Evolutionary conservation across 2,113 vertebrate genomes (phyloP).

Genomic region (Microtus oregoni): DNA sequence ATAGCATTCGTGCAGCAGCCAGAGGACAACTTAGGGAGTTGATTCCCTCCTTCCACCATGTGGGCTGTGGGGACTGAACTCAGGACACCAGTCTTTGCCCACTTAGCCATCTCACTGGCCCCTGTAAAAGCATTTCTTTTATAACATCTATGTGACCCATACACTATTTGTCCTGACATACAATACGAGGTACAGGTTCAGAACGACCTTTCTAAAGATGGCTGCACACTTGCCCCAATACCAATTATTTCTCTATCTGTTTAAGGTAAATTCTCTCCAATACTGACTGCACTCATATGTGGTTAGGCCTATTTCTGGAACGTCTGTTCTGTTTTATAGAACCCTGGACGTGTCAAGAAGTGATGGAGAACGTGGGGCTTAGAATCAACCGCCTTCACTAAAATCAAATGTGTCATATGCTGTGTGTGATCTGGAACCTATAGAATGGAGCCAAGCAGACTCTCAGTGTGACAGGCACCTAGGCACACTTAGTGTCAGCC

Average conservation of each 20-base stretch:
- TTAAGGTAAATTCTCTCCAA: constrained; percentile 2
- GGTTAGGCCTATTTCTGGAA: constrained; percentile 21
- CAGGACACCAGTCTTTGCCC: too few relatives aligned
- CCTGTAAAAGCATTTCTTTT: not conserved
- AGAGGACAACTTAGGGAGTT: not conserved
- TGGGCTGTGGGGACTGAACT: not conserved
- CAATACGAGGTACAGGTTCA: not conserved
- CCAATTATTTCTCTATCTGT: constrained; percentile 40
- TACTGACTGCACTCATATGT: not conserved
- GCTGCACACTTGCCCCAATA: not conserved
- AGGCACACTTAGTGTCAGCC: not conserved
- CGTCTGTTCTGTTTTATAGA: constrained; percentile 19
- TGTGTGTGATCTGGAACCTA: not conserved
- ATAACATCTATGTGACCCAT: not conserved
- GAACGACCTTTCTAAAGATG: not conserved
- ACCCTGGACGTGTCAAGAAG: not conserved
- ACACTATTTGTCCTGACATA: not conserved
- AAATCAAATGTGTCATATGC: constrained; percentile 8
- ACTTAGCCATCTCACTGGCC: not conserved
- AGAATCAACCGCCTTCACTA: not conserved
- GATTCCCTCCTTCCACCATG: not conserved
- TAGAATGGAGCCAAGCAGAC: not conserved
- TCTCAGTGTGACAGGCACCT: not conserved
- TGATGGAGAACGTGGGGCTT: constrained; percentile 27
- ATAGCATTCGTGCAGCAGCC: too few relatives aligned